Evolutionary conservation across 2,113 vertebrate genomes (phyloP).

Genomic region (Callaeas wilsoni): DNA sequence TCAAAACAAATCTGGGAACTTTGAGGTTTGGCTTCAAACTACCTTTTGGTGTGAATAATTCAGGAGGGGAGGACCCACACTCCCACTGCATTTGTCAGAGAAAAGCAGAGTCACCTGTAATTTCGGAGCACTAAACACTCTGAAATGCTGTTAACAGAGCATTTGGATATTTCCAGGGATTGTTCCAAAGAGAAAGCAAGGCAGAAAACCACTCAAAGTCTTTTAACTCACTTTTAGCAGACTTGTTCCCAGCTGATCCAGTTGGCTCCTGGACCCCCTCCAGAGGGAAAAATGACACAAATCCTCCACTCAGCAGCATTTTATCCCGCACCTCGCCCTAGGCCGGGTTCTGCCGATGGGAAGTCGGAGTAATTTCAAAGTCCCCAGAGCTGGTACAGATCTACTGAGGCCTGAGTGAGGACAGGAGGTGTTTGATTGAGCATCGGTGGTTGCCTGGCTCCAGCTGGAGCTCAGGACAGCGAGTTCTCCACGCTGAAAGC

Average conservation of each 20-base stretch:
- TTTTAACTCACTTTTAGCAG: slow-evolving; percentile 16
- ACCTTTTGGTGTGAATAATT: neutral
- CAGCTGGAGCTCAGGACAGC: neutral
- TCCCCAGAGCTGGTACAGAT: neutral
- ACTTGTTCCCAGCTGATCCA: neutral
- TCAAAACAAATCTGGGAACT: slow-evolving; percentile 18
- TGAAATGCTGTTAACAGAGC: neutral
- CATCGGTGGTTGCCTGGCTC: neutral
- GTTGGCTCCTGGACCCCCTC: neutral
- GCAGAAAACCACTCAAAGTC: neutral
- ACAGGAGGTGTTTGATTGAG: neutral
- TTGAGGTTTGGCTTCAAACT: neutral
- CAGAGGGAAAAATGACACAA: neutral
- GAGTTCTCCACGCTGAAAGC: neutral
- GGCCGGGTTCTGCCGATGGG: neutral
- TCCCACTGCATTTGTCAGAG: slow-evolving; percentile 2
- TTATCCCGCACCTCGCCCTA: neutral
- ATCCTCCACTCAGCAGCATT: neutral
- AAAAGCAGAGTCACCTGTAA: neutral
- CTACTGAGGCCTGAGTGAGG: neutral
- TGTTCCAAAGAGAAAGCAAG: neutral
- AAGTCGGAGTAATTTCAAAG: neutral
- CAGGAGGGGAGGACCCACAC: neutral
- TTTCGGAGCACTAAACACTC: neutral
- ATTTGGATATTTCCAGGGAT: neutral